phyloP scores from a whole-genome alignment of 2,888 invertebrate species.

The Lymantria dispar region DNA sequence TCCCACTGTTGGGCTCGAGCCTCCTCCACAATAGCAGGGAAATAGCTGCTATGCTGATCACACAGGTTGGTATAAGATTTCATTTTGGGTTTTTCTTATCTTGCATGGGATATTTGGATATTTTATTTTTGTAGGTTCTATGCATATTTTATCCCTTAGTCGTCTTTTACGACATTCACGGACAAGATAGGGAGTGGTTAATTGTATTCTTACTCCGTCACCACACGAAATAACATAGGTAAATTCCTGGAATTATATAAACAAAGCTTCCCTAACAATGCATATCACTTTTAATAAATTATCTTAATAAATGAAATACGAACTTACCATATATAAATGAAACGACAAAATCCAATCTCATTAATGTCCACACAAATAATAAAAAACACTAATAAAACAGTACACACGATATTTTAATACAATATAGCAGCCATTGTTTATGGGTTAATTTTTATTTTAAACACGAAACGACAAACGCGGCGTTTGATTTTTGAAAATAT shows the following conservation, averaged over 20 bases:
- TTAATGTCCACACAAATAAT: conserved; percentile 32
- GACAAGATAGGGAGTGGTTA: too few relatives aligned
- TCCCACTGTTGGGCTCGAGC: too few relatives aligned
- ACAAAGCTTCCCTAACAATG: neutral
- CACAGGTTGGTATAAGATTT: too few relatives aligned
- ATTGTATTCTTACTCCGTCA: too few relatives aligned
- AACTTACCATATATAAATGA: conserved; percentile 38
- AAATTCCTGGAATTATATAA: neutral
- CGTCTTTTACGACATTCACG: too few relatives aligned
- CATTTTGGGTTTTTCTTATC: too few relatives aligned
- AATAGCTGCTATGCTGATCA: too few relatives aligned
- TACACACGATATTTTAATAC: neutral
- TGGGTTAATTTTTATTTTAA: conserved; percentile 6
- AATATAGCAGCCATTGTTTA: conserved; percentile 4
- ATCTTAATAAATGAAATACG: conserved; percentile 22
- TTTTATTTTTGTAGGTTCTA: too few relatives aligned
- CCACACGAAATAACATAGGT: neutral
- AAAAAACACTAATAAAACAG: conserved; percentile 7
- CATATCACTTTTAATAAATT: conserved; percentile 8
- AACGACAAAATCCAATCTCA: conserved; percentile 42
- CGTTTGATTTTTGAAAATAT: conserved; percentile 46
- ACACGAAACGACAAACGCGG: conserved; percentile 33
- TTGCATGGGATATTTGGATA: too few relatives aligned
- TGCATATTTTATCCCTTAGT: too few relatives aligned
- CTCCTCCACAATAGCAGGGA: too few relatives aligned